Evolutionary conservation across 2,797 vertebrate genomes (phyloP).

Genomic region (Enteromius treurensis): DNA sequence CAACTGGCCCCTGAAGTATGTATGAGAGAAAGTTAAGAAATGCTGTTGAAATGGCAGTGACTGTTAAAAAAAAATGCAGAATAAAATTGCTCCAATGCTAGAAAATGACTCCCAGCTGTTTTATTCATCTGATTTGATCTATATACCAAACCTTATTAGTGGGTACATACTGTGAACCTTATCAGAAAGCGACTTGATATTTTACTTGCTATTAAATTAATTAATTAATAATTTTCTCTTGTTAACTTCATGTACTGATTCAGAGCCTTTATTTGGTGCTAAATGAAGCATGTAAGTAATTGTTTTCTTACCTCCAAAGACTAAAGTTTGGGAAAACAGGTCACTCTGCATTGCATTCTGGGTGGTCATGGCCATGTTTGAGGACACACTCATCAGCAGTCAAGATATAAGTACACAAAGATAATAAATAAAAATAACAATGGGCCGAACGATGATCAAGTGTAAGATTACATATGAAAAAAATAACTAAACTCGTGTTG

Average conservation of each 20-base stretch:
- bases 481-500: neutral
- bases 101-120: neutral
- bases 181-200: neutral
- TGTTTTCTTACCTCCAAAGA: neutral
- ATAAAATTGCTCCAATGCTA: slow-evolving; percentile 42
- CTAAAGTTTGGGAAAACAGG: neutral
- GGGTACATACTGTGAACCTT: neutral
- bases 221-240: neutral
- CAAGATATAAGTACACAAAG: neutral
- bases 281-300: neutral
- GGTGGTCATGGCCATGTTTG: neutral
- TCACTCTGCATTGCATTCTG: neutral
- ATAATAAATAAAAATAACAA: neutral
- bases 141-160: neutral
- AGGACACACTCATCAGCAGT: neutral
- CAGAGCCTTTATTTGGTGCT: neutral
- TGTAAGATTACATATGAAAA: neutral
- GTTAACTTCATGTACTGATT: neutral
- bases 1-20: neutral
- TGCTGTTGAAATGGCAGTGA: slow-evolving; percentile 59
- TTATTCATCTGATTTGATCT: neutral
- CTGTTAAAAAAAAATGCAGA: slow-evolving; percentile 57
- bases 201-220: neutral
- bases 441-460: neutral
- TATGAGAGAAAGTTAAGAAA: slow-evolving; percentile 4